Evolutionary conservation across 2,113 vertebrate genomes (phyloP).

Genomic region (Carettochelys insculpta): DNA sequence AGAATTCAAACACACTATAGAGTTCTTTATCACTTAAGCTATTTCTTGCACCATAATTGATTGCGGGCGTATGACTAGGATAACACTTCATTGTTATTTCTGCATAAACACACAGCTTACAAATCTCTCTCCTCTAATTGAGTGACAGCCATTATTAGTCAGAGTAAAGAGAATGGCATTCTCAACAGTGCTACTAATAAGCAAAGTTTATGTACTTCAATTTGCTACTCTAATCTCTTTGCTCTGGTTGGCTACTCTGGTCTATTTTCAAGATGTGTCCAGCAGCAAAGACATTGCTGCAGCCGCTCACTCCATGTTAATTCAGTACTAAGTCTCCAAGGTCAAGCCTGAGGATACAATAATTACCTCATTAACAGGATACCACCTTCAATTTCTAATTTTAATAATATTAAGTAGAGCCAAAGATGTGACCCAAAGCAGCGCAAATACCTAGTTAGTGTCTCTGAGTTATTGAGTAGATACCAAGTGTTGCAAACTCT

Average conservation of each 20-base stretch:
- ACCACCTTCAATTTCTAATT: constrained; percentile 4
- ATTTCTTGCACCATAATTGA: not conserved
- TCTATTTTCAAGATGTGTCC: constrained; percentile 30
- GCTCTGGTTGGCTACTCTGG: not conserved
- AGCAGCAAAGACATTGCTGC: constrained; percentile 18
- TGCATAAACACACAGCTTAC: not conserved
- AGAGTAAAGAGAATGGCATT: not conserved
- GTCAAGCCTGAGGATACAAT: constrained; percentile 17
- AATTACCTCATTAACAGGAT: constrained; percentile 58
- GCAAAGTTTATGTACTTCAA: constrained; percentile 24
- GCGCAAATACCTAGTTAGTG: not conserved
- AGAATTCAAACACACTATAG: not conserved
- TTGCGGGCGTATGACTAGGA: not conserved
- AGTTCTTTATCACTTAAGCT: not conserved
- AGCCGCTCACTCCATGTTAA: constrained; percentile 28
- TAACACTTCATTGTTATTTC: not conserved
- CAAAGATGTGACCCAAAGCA: constrained; percentile 11
- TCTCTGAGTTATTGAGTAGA: not conserved
- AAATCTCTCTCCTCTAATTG: not conserved
- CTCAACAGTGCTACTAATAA: constrained; percentile 20
- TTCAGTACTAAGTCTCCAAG: constrained; percentile 47
- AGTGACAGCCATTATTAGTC: not conserved
- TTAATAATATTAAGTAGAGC: constrained; percentile 16
- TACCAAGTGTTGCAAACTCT: not conserved
- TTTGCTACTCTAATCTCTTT: constrained; percentile 26